Conservation (phyloP, 2,113 vertebrate genomes). For the Psettodes erumei region DNA sequence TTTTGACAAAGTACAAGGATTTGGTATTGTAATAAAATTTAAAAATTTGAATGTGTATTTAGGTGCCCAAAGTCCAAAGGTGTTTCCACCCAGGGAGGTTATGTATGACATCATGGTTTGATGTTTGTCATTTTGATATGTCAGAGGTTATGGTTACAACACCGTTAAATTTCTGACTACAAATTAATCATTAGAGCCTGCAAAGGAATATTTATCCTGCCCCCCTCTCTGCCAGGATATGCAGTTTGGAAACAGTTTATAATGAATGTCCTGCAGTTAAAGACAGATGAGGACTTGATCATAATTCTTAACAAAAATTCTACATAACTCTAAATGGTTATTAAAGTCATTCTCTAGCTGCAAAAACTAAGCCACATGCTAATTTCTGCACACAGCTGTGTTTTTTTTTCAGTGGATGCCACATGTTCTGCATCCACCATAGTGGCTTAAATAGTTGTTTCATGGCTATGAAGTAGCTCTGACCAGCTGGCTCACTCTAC, state of each 20-base stretch:
- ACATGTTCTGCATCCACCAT: slow-evolving; percentile 53
- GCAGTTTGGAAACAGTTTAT: neutral
- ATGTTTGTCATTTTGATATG: neutral
- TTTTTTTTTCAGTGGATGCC: slow-evolving; percentile 29
- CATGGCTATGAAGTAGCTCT: slow-evolving; percentile 28
- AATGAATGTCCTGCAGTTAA: neutral
- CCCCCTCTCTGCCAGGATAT: neutral
- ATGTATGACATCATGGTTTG: neutral
- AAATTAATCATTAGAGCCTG: neutral
- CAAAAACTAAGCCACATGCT: neutral
- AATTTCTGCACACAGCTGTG: neutral
- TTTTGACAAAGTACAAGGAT: neutral
- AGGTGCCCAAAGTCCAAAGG: neutral
- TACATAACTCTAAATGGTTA: neutral
- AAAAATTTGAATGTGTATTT: neutral
- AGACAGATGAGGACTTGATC: neutral
- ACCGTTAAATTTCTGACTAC: neutral
- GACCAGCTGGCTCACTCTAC: slow-evolving; percentile 59
- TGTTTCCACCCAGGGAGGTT: neutral
- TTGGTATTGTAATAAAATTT: neutral
- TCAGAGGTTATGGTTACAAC: neutral
- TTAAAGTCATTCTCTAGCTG: neutral
- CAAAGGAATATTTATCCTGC: neutral
- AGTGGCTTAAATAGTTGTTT: slow-evolving; percentile 49
- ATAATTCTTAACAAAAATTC: neutral